Evolutionary conservation across 2,797 vertebrate genomes (phyloP).

Genomic region (Enteromius mattozi): DNA sequence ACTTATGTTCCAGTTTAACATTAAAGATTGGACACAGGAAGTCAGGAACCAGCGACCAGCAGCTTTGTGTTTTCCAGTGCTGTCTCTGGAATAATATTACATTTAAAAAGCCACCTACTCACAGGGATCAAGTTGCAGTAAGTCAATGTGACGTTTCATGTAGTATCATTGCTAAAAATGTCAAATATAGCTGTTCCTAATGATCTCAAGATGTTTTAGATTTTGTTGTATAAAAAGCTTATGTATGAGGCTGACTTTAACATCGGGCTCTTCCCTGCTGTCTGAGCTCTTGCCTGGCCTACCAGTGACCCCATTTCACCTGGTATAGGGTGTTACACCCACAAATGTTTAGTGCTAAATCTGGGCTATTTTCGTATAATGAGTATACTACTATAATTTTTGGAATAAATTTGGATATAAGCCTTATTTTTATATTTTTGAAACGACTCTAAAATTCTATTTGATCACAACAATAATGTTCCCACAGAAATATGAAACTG

Average conservation of each 20-base stretch:
- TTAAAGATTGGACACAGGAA: constrained; percentile 19
- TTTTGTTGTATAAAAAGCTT: constrained; percentile 41
- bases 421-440: too few relatives aligned
- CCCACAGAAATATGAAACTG: too few relatives aligned
- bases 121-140: constrained; percentile 12
- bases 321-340: not conserved
- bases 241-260: constrained; percentile 31
- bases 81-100: constrained; percentile 22
- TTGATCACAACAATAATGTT: too few relatives aligned
- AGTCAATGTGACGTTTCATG: not conserved
- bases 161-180: not conserved
- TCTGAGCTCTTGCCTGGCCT: constrained; percentile 18
- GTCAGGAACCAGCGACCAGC: constrained; percentile 28
- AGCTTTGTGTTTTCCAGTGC: constrained; percentile 28
- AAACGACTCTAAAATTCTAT: too few relatives aligned
- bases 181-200: not conserved
- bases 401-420: not conserved
- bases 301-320: not conserved
- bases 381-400: not conserved
- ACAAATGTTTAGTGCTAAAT: not conserved
- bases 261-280: constrained; percentile 29
- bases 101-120: constrained; percentile 17
- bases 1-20: constrained; percentile 21
- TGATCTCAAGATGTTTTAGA: constrained; percentile 13
- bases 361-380: not conserved